Percentiles rank a stretch among this genome's conserved stretches.
These are phyloP conservation scores for Scaptomyza montana DNA, from an alignment of 1,140 invertebrate species.

Conservation along the genomic window DNA sequence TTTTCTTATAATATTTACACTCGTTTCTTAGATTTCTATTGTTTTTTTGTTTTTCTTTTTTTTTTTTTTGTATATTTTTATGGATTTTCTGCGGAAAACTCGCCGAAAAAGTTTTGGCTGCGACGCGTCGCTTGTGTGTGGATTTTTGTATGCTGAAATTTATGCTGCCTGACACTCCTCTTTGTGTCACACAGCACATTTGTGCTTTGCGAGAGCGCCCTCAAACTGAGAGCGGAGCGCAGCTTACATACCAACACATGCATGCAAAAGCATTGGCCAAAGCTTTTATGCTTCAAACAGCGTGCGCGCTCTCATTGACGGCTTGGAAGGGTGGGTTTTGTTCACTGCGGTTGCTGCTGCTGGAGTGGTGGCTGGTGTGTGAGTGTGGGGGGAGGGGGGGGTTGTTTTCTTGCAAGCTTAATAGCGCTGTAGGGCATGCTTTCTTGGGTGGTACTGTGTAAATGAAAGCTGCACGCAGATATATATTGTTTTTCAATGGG, in stretches of 20 bases:
- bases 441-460: too few species aligned
- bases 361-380: neutral
- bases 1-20: constrained; percentile 68
- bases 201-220: constrained; percentile 37
- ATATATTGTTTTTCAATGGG: neutral
- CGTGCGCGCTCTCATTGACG: neutral
- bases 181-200: constrained; percentile 69
- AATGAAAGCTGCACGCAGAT: constrained; percentile 10
- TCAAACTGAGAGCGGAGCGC: constrained; percentile 29
- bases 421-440: too few species aligned
- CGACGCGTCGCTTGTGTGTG: constrained; percentile 71
- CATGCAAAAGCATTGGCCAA: constrained; percentile 8
- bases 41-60: neutral
- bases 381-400: constrained; percentile 23
- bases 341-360: neutral
- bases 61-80: constrained; percentile 35
- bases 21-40: constrained; percentile 49
- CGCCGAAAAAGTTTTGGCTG: constrained; percentile 70
- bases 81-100: constrained; percentile 71
- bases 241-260: constrained; percentile 68
- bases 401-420: constrained; percentile 37
- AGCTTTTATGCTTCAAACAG: constrained; percentile 38
- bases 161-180: constrained; percentile 80
- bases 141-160: constrained; percentile 80
- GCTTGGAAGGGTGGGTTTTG: constrained; percentile 34